Conservation (phyloP, 2,797 vertebrate genomes). For the Spizella passerina region DNA sequence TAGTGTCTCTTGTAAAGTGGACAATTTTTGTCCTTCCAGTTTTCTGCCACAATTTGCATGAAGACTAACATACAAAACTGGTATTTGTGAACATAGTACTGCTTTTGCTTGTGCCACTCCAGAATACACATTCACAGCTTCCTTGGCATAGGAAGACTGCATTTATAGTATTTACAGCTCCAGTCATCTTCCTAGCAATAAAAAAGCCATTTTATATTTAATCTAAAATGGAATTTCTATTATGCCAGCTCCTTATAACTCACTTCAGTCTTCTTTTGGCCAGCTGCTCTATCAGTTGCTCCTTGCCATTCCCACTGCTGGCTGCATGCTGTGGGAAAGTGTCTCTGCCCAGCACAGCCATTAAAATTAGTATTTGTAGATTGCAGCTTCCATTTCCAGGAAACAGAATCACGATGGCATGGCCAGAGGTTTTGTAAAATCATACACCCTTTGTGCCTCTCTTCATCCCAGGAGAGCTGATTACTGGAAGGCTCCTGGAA, state of each 20-base stretch:
- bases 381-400: background rate
- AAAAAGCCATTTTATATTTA: background rate
- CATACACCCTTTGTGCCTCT: fast-evolving
- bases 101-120: background rate
- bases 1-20: background rate
- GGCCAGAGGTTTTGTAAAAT: background rate
- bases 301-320: background rate
- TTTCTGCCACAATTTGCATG: background rate
- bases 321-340: background rate
- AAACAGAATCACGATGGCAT: background rate
- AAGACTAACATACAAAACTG: background rate
- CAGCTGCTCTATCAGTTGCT: background rate
- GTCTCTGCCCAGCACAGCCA: background rate
- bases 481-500: conserved; percentile 75
- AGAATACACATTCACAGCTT: background rate
- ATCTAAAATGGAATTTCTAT: background rate
- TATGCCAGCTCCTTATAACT: background rate
- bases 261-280: background rate
- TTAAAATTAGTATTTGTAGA: background rate
- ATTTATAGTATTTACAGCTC: conserved; percentile 20
- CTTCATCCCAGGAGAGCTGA: background rate
- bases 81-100: background rate
- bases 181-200: background rate
- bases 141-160: background rate
- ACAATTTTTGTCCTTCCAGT: background rate